Evolutionary conservation across 2,113 vertebrate species (phyloP).

Genomic region (Sebastes fasciatus): DNA sequence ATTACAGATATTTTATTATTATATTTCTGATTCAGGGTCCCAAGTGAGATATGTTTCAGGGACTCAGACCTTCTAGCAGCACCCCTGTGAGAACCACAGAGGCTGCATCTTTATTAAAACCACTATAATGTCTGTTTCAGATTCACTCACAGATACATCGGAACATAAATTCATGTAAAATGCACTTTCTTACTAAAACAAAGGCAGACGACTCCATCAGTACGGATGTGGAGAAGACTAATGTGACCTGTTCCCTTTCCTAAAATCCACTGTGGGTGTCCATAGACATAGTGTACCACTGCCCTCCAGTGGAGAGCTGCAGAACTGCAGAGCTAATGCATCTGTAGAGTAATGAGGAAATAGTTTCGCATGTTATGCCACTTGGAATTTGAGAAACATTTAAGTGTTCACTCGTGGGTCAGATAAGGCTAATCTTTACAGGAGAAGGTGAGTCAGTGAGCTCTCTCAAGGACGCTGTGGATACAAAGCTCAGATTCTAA

Average conservation of each 20-base stretch:
- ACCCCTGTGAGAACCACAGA: neutral
- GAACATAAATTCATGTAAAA: neutral
- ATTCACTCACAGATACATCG: neutral
- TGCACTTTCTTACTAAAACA: conserved; percentile 8
- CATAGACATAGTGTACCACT: conserved; percentile 68
- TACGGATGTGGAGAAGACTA: neutral
- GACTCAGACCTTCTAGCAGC: neutral
- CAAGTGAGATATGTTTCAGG: neutral
- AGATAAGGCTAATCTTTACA: neutral
- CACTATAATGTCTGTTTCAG: neutral
- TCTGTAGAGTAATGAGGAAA: neutral
- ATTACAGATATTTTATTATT: neutral
- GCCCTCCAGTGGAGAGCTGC: conserved; percentile 78
- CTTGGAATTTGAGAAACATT: neutral
- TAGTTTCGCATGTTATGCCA: neutral
- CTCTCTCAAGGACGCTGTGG: neutral
- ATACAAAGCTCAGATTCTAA: neutral
- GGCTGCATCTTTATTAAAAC: neutral
- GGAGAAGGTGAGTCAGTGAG: neutral
- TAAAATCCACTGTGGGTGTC: neutral
- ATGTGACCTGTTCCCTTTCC: neutral
- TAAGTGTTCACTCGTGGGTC: neutral
- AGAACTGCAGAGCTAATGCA: conserved; percentile 7
- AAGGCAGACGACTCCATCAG: neutral
- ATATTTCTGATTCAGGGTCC: neutral